A percentile compares a stretch with the other conserved stretches of the same genome.
These are phyloP conservation scores for Peromyscus polionotus DNA, from an alignment of 2,113 vertebrate species.

Conservation along the genomic window DNA sequence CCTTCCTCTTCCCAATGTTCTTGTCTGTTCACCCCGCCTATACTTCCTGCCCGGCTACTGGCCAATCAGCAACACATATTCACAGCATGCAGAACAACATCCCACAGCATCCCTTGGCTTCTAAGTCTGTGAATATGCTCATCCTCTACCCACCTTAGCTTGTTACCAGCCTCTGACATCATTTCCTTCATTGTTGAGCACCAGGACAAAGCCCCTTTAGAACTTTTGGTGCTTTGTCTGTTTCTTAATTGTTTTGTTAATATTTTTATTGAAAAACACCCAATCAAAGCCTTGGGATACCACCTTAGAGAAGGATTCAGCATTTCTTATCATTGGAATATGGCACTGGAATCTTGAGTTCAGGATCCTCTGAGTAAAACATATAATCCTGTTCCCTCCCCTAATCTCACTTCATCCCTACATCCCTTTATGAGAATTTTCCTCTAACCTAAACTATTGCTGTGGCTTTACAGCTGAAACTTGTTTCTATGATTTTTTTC, in stretches of 20 bases:
- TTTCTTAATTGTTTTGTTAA: neutral
- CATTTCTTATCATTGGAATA: neutral
- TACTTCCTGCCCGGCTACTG: too few species aligned
- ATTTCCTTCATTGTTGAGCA: neutral
- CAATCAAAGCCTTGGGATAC: neutral
- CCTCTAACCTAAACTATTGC: neutral
- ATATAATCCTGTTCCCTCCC: neutral
- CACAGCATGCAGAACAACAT: too few species aligned
- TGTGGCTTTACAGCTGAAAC: neutral
- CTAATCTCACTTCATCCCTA: neutral
- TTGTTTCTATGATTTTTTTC: neutral
- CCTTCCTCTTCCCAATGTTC: too few species aligned
- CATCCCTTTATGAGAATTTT: neutral
- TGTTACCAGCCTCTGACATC: neutral
- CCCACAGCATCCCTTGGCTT: neutral
- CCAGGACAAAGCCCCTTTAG: neutral
- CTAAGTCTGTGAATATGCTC: neutral
- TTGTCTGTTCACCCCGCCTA: too few species aligned
- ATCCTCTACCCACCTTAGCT: rapidly evolving
- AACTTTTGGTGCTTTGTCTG: neutral
- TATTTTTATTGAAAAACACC: neutral
- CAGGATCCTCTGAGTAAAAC: neutral
- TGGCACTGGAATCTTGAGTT: neutral
- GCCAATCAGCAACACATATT: too few species aligned
- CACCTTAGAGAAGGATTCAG: neutral